Evolutionary conservation across 1,140 invertebrate species (phyloP), one percentile per base, ranked within the genome.

Genomic region (Caenorhabditis remanei): DNA sequence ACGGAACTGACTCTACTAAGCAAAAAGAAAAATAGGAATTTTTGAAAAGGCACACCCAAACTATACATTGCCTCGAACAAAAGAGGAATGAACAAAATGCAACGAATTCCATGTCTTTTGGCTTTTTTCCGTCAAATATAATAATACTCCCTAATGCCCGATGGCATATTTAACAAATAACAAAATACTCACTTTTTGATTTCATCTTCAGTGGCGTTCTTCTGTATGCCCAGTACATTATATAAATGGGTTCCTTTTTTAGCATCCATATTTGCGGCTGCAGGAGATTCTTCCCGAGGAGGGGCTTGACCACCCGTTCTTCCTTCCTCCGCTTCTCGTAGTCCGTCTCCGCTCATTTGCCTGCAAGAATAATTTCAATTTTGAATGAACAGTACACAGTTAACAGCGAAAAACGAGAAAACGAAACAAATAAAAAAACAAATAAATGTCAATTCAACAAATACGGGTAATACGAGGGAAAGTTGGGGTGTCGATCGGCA

Each of bases 141-240:
- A 32, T 32, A 32, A 32, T 32, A 32, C 32, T 32, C 32, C 2
- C 50, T 13, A 53, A 53, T 53, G 13, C 4, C 11, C 2, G 50
- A 53, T 14, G 3, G 50, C 16, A 14, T 53, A 14, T 16, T 53
- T 11, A 21, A 75, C 48, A 24, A 19, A 40, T 75, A 11, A 13
- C 84, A 50, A 82, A 79, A 83, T 9, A 71, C 86, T 65, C 46
- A 79, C 93, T 98, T 98, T 93, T 99, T 99, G 43, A 99, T 95
- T 90, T 99, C 98, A 53, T 95, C 95, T 90, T 99, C 97, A 2
- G 96, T 96, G 1, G 96, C 96, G 83, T 97, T 96, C 93, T 92
- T 92, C 19, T 65, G 24, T 2, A 92, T 19, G 97, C 95, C 95
- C 48, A 99, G 94, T 90, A 99, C 96, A 94, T 99, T 97, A 94